Evolutionary conservation across 1,140 invertebrate species (phyloP).

Genomic region (Bombus haemorrhoidalis): DNA sequence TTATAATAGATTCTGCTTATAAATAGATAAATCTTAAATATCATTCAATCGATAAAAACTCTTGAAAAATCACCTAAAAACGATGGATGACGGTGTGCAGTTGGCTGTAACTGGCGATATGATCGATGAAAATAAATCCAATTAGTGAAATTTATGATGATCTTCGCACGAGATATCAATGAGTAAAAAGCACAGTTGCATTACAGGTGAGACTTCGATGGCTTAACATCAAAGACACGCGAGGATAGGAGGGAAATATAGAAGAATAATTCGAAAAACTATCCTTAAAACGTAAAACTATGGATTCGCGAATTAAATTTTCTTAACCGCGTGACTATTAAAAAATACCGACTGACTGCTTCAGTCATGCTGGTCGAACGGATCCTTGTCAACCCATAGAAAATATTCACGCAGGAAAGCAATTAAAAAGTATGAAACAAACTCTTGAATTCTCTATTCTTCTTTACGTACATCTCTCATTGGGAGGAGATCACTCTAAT

Average conservation of each 20-base stretch:
- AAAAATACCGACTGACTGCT: neutral
- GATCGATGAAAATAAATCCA: neutral
- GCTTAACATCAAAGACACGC: neutral
- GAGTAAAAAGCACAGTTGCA: neutral
- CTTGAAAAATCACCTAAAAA: conserved; percentile 44
- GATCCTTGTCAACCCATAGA: neutral
- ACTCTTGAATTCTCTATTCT: neutral
- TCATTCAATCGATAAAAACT: conserved; percentile 58
- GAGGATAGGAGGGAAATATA: neutral
- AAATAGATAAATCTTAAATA: conserved; percentile 59
- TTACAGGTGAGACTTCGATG: neutral
- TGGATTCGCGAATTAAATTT: neutral
- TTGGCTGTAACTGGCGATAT: neutral
- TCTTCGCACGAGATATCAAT: neutral
- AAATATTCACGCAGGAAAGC: neutral
- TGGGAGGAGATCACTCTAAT: neutral
- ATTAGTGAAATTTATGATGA: neutral
- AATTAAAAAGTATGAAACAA: neutral
- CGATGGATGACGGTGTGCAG: neutral
- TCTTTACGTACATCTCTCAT: neutral
- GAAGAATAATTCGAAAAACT: neutral
- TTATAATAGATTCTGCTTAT: conserved; percentile 47
- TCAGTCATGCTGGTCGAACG: neutral
- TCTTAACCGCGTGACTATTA: neutral
- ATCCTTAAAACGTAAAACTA: neutral